Evolutionary conservation across 1,140 invertebrate genomes (phyloP).

Genomic region (Drosophila athabasca): DNA sequence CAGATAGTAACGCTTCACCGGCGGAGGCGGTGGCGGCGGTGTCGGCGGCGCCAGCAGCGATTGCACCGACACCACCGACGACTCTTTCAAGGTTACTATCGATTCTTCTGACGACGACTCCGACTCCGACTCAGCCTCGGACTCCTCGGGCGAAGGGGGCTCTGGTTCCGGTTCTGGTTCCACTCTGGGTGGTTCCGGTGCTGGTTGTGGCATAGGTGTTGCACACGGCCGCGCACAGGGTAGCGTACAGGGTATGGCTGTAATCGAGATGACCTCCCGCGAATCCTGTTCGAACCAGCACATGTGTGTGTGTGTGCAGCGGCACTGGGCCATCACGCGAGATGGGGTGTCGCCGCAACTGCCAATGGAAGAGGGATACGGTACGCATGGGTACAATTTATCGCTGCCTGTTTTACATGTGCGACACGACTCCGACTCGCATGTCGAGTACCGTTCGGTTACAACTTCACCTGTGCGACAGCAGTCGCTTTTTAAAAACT

Average conservation of each 20-base stretch:
- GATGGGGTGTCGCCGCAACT: constrained; percentile 27
- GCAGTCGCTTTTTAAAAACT: background rate
- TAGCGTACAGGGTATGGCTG: background rate
- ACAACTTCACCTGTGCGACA: background rate
- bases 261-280: constrained; percentile 29
- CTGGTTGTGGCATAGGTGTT: background rate
- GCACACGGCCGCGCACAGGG: background rate
- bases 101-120: too few species aligned
- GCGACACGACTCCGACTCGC: too few species aligned
- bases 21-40: background rate
- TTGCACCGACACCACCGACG: background rate
- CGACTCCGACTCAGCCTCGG: too few species aligned
- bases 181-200: background rate
- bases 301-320: background rate
- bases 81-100: background rate
- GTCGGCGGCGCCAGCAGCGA: background rate
- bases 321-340: background rate
- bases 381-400: background rate
- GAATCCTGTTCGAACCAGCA: constrained; percentile 2
- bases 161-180: background rate
- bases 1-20: constrained; percentile 45
- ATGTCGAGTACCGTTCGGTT: too few species aligned
- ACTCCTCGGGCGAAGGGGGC: too few species aligned
- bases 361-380: background rate
- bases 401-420: too few species aligned